Evolutionary conservation across 2,888 invertebrate species (phyloP).

Genomic region (Patella depressa): DNA sequence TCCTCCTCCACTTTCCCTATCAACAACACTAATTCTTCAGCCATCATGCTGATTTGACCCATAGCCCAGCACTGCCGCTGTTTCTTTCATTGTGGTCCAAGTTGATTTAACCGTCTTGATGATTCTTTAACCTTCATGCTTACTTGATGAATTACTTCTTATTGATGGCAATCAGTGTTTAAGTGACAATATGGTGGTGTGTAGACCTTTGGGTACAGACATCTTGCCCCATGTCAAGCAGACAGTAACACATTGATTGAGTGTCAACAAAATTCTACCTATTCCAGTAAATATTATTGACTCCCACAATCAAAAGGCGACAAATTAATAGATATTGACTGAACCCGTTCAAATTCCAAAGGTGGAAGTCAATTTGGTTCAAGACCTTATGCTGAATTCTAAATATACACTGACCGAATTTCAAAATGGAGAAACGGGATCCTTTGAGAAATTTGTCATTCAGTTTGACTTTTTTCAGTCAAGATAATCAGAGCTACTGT

Average conservation of each 20-base stretch:
- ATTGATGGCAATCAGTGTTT: neutral
- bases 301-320: neutral
- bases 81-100: constrained; percentile 2
- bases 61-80: neutral
- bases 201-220: constrained; percentile 1
- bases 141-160: constrained; percentile 9
- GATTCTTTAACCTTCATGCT: constrained; percentile 6
- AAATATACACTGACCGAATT: no score
- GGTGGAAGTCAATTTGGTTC: no score
- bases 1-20: no score
- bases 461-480: no score
- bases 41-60: no score
- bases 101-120: neutral
- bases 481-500: no score
- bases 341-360: no score
- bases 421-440: no score
- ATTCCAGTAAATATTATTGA: neutral
- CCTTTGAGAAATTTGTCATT: no score
- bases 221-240: neutral
- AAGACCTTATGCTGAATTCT: no score
- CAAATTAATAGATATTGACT: neutral
- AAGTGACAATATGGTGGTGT: neutral
- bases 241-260: neutral
- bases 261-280: constrained; percentile 5
- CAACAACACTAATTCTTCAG: no score